These are phyloP conservation scores for Podarcis siculus DNA, from an alignment of 2,797 vertebrate genomes.

Conservation along the genomic window DNA sequence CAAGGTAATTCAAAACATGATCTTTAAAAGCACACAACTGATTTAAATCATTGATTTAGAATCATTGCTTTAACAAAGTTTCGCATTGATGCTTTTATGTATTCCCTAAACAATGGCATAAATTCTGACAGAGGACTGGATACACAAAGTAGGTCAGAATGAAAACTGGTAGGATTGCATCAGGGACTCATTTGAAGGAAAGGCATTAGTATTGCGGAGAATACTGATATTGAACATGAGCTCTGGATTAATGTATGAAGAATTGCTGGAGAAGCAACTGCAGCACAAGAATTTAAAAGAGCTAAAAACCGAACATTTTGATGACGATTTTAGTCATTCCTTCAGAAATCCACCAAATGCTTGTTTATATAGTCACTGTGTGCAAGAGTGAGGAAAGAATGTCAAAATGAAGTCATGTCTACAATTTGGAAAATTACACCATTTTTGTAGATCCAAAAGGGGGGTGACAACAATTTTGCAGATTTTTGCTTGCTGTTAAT, in stretches of 20 bases:
- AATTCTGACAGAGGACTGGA: neutral
- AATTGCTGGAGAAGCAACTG: neutral
- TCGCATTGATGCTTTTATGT: too few relatives aligned
- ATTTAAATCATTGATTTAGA: too few relatives aligned
- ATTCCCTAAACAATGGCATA: too few relatives aligned
- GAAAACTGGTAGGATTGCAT: neutral
- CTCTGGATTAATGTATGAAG: neutral
- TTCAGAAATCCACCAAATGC: neutral
- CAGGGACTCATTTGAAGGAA: neutral
- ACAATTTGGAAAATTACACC: conserved; percentile 8
- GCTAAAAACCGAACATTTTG: neutral
- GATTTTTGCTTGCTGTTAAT: neutral
- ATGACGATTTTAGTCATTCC: neutral
- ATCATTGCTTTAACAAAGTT: too few relatives aligned
- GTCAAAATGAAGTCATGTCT: conserved; percentile 4
- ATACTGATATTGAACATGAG: neutral
- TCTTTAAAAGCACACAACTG: too few relatives aligned
- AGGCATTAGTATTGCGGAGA: neutral
- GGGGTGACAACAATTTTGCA: neutral
- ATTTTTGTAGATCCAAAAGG: conserved; percentile 1
- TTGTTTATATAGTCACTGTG: conserved; percentile 2
- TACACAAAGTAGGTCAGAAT: neutral
- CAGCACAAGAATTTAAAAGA: neutral
- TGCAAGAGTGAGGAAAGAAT: neutral
- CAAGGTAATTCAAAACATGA: too few relatives aligned